Evolutionary conservation across 2,888 invertebrate species (phyloP).

Genomic region (Habroteleia sp.): DNA sequence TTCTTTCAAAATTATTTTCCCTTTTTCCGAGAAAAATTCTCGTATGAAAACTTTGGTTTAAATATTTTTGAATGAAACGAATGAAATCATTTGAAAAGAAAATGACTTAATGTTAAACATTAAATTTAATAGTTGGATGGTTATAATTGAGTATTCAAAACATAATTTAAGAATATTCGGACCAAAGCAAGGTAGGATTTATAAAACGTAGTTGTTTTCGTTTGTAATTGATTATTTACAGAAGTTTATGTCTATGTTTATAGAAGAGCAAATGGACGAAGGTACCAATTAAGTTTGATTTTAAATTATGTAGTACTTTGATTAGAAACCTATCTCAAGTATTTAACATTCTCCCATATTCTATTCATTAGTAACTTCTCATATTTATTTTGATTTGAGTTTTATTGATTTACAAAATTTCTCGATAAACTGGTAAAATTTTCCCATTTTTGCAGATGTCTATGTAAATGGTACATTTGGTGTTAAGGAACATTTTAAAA

Average conservation of each 20-base stretch:
- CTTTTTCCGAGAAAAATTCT: slow-evolving; percentile 19
- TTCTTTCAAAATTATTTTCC: too few relatives aligned
- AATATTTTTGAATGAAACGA: slow-evolving; percentile 20
- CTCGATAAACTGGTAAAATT: too few relatives aligned
- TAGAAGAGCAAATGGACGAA: slow-evolving; percentile 44
- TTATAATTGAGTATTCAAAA: neutral
- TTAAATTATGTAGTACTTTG: slow-evolving; percentile 28
- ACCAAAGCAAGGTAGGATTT: neutral
- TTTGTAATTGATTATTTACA: slow-evolving; percentile 21
- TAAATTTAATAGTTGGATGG: too few relatives aligned
- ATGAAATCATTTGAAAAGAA: too few relatives aligned
- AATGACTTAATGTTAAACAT: too few relatives aligned
- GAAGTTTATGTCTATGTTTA: slow-evolving; percentile 22
- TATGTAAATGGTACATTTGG: too few relatives aligned
- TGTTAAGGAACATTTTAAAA: too few relatives aligned
- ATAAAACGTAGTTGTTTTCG: neutral
- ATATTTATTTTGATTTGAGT: too few relatives aligned
- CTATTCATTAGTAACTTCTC: neutral
- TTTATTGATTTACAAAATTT: too few relatives aligned
- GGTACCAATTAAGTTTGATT: slow-evolving; percentile 24
- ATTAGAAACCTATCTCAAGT: slow-evolving; percentile 25
- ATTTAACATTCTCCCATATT: slow-evolving; percentile 10
- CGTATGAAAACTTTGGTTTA: slow-evolving; percentile 13
- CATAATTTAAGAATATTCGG: slow-evolving; percentile 12
- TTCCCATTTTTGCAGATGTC: too few relatives aligned